Base-by-base conservation (phyloP, 2,797 vertebrate species). In the Chromobotia macracanthus region DNA sequence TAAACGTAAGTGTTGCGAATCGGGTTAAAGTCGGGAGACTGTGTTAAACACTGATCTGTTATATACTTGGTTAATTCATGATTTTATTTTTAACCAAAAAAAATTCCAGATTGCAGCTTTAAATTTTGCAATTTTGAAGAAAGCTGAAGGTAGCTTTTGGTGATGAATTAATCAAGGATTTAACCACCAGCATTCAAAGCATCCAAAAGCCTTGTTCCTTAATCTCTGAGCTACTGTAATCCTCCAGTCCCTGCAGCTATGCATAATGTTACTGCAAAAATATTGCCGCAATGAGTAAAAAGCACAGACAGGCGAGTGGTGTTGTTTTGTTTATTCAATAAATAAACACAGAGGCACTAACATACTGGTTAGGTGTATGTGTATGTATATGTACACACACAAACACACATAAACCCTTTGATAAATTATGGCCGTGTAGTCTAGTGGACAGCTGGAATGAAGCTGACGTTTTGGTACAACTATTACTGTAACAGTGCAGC, bases 311-410 rank as follows among this genome's bases (percentile, higher is more conserved):
- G 23, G 1, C 16, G 25, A 35, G 23, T 13, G 8, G 41, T 55
- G 75, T 74, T 48, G 79, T 75, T 79, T 71, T 75, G 56, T 81
- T 83, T 83, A 79, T 85, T 85, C 56, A 85, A 85, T 85, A 83
- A 83, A 85, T 85, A 85, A 82, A 80, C 72, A 81, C 76, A 71
- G 58, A 78, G 74, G 71, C 71, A 75, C 55, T 80, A 70, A 77
- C 58, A 65, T 61, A 77, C 55, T 81, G 25, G 28, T 48, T 18
- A 58, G 25, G 28, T 79, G 65, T 53, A 81, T 79, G 28, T 28
- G 28, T 28, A 4, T 31, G 3, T 31, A 31, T 31, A 31, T 31
- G 5, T 31, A 31, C 5, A 31, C 5, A 31, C 5, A 31, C n/a
- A n/a, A n/a, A n/a, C 5, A 31, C 5, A 77, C 76, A 16, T 19